Base-by-base conservation (phyloP, 2,113 vertebrate genomes). In the Takifugu flavidus region DNA sequence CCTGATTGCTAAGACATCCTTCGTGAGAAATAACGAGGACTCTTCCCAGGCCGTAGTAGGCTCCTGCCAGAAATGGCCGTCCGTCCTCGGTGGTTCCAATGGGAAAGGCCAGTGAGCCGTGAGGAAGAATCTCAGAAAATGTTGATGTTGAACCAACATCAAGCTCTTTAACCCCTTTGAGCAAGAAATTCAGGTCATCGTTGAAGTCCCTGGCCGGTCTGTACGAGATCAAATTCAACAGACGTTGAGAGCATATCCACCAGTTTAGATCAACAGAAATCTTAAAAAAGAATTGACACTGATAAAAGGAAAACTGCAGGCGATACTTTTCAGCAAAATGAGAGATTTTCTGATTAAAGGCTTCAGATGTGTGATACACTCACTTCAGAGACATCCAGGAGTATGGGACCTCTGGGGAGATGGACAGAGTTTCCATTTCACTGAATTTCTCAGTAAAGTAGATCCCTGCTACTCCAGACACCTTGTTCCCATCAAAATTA, bases 381-480 rank as follows among this genome's bases (percentile, higher is more conserved):
- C 70, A 96, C 93, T 68, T 82, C 4, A 91, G 74, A 65, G 87
- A 62, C 60, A 93, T 87, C 15, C 93, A 93, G 47, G 90, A 92
- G 5, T 90, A 89, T 20, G 94, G 91, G 76, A 96, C 93, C 61
- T 93, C 83, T 65, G 79, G 87, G 12, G 89, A 86, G 0, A 96
- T 88, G 39, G 91, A 86, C 54, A 93, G 85, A 45, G 81, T 11
- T 3, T 92, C 92, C 1, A 45, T 70, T 25, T 87, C 79, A 4
- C 20, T 20, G 20, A 20, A 20, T 20, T 20, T 20, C 20, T 20
- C 20, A 20, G 20, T 20, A 20, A 20, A 20, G 20, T 20, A 20
- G 20, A 20, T 20, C 20, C 20, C 20, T 20, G 20, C 20, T 20
- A 20, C 20, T 20, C 20, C 20, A 20, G 20, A 20, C 20, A 20